Evolutionary conservation across 1,140 invertebrate genomes (phyloP).

Genomic region (Achroia grisella): DNA sequence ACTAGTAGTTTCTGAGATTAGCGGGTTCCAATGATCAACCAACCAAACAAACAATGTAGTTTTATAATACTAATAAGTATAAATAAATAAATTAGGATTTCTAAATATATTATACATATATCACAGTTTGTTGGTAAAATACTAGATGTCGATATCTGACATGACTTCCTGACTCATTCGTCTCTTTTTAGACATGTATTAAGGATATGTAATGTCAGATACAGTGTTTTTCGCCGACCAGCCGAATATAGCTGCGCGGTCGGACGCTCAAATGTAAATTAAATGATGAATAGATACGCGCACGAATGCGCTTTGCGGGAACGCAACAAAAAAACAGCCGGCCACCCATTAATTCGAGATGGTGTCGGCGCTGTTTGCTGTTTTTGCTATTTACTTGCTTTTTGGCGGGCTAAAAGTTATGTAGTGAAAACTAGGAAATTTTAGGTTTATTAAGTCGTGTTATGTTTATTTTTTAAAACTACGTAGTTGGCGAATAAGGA

Average conservation of each 20-base stretch:
- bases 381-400: slow-evolving; percentile 3
- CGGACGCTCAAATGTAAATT: slow-evolving; percentile 14
- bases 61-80: too few relatives aligned
- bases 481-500: too few relatives aligned
- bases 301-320: slow-evolving; percentile 15
- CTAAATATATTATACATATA: too few relatives aligned
- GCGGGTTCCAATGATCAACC: too few relatives aligned
- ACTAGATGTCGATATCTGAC: too few relatives aligned
- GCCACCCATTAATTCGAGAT: slow-evolving; percentile 9
- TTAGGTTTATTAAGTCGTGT: background rate
- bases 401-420: background rate
- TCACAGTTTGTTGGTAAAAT: too few relatives aligned
- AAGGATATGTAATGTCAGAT: background rate
- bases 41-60: too few relatives aligned
- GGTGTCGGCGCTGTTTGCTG: background rate
- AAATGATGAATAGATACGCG: slow-evolving; percentile 8
- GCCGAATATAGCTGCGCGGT: slow-evolving; percentile 4
- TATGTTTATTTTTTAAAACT: background rate
- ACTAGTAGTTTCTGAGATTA: too few relatives aligned
- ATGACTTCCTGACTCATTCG: too few relatives aligned
- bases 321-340: slow-evolving; percentile 23
- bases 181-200: too few relatives aligned
- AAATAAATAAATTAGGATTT: too few relatives aligned
- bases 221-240: background rate
- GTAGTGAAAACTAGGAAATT: slow-evolving; percentile 1